These are phyloP conservation scores for Cyphomyrmex costatus DNA, from an alignment of 1,140 invertebrate genomes.

Conservation along the genomic window DNA sequence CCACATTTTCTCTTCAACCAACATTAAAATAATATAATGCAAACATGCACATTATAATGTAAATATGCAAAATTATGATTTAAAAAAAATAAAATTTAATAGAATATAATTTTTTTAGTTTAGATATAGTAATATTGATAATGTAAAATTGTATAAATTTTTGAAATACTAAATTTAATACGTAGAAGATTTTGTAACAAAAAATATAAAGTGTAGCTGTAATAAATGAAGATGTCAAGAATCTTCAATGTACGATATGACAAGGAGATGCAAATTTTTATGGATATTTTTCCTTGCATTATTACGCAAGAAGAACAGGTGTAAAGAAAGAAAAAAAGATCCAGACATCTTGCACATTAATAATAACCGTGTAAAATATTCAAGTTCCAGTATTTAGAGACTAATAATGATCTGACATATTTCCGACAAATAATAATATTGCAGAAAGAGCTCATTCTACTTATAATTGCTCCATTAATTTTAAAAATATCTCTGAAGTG, in stretches of 20 bases:
- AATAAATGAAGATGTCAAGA: slow-evolving; percentile 11
- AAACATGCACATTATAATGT: background rate
- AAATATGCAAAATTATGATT: background rate
- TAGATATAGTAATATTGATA: background rate
- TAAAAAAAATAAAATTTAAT: background rate
- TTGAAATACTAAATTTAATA: background rate
- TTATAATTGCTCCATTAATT: background rate
- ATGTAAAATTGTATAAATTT: background rate
- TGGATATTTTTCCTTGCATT: slow-evolving; percentile 6
- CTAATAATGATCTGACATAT: background rate
- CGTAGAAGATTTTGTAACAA: background rate
- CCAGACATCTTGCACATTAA: background rate
- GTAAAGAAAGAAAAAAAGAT: background rate
- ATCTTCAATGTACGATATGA: background rate
- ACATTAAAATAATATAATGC: too few species aligned
- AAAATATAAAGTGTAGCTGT: background rate
- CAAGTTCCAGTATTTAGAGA: background rate
- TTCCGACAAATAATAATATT: background rate
- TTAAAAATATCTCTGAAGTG: background rate
- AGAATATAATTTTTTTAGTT: background rate
- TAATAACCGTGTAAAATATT: slow-evolving; percentile 5
- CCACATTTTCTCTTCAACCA: background rate
- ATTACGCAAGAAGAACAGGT: background rate
- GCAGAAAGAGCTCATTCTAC: background rate
- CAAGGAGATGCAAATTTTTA: slow-evolving; percentile 22